Conservation (phyloP, 2,113 vertebrate genomes). For the Romanogobio albipinnatus region DNA sequence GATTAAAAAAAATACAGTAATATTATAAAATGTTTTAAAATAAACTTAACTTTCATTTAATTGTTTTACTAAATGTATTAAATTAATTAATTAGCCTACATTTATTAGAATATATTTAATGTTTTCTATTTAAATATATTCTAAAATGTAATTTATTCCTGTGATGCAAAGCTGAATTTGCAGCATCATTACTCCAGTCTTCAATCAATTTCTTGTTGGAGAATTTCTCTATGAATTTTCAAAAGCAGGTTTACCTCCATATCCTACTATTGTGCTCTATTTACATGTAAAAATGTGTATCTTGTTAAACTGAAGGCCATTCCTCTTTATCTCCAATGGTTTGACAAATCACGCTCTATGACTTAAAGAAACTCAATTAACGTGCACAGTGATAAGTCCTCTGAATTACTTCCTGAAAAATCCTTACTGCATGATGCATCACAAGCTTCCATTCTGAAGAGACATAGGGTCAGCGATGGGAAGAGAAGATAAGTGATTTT, state of each 20-base stretch:
- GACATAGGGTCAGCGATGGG: background rate
- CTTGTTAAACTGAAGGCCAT: background rate
- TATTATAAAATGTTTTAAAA: too few relatives aligned
- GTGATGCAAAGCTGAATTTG: background rate
- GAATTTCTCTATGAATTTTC: background rate
- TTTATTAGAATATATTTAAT: too few relatives aligned
- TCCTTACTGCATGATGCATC: background rate
- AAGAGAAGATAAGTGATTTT: slow-evolving; percentile 26
- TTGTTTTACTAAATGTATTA: too few relatives aligned
- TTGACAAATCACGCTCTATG: background rate
- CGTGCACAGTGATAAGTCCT: background rate
- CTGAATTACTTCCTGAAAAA: slow-evolving; percentile 24
- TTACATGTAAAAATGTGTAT: background rate
- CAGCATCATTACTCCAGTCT: background rate
- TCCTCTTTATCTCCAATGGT: background rate
- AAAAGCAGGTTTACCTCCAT: background rate
- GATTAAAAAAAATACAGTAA: background rate
- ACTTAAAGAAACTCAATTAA: background rate
- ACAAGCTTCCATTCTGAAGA: slow-evolving; percentile 9
- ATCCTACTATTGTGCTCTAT: background rate
- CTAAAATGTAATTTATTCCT: too few relatives aligned
- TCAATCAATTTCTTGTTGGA: background rate
- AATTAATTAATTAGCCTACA: too few relatives aligned
- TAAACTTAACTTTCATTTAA: too few relatives aligned
- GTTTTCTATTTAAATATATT: background rate